Base-by-base conservation (phyloP, 2,797 vertebrate species). In the Malacoraja senta region DNA sequence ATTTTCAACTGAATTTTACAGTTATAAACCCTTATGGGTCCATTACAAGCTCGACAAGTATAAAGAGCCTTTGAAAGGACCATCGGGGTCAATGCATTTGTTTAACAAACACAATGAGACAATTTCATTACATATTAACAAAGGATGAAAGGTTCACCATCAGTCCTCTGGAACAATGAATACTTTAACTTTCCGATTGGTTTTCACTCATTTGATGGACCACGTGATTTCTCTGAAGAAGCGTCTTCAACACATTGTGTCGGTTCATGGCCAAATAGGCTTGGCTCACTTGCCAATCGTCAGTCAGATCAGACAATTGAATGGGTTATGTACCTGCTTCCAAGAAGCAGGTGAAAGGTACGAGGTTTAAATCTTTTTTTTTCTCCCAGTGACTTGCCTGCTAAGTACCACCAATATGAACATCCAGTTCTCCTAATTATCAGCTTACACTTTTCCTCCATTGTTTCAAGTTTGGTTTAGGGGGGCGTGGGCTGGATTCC, bases 91-190 rank as follows among this genome's bases (percentile, higher is more conserved):
- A 29, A 24, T n/a, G 58, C 13, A 68, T 88, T 65, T 88, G 15
- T 32, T 88, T 88, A 19, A 88, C n/a, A 68, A 68, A 2, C n/a
- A 88, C n/a, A 65, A n/a, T 88, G 84, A 88, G 63, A 88, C 84
- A 88, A 3, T 68, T 88, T 88, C 84, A 68, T 88, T 35, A 21
- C 29, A 21, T 15, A n/a, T 29, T 29, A 29, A 15, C 81, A 61
- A 26, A 58, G 24, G 84, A 63, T 68, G 61, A 88, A 88, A 35
- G 29, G 63, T 86, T 65, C 83, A 65, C 26, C 53, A 32, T 86
- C 58, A 63, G 83, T 19, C 84, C 35, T 63, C 17, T 63, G 2
- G 61, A 88, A 35, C 63, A 88, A 88, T 88, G 84, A 7, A 32
- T 7, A 32, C n/a, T 88, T 88, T 88, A 88, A 88, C n/a, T 35